Evolutionary conservation across 1,140 invertebrate genomes (phyloP), one percentile per base, ranked within the genome.

Genomic region (Zaprionus vittiger): DNA sequence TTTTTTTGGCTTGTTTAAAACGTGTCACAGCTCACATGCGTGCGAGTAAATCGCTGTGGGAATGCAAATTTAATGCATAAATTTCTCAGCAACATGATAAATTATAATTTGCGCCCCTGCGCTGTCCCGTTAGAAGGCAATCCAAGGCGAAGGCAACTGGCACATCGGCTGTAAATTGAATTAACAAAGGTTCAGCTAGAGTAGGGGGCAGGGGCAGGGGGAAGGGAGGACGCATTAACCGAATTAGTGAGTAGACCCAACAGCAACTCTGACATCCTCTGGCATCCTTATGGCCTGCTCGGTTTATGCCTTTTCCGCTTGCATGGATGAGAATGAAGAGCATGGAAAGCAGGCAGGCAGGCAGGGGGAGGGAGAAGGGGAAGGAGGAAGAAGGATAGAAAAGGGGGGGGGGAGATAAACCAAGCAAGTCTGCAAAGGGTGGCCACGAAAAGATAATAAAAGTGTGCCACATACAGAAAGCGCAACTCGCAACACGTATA

Each of bases 91-190:
- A 68, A 63, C 66, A 72, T 79, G 44, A 57, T 34, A 52, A 61
- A 61, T 73, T 44, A 73, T 73, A 73, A 73, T 77, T 77, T 73
- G 70, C 26, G 56, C 47, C 47, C 12, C 4, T 11, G n/a, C 12
- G 28, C 22, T 63, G 31, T 62, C 59, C 62, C 49, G 63, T 73
- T 73, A 63, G 28, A 62, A 34, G 62, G 57, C 69, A 73, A 73
- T 77, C 70, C 73, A 67, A 62, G 11, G 47, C 47, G 20, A 12
- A n/a, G n/a, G 41, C 41, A 59, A 76, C 74, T 55, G 68, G 55
- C 69, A 63, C 69, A 66, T 66, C 52, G 47, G 57, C 80, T 67
- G 78, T 73, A 90, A 90, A 89, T 90, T 84, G 75, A 87, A 87
- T 89, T 83, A 83, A 22, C 47, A 22, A 24, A 52, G 47, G 47